A percentile compares a stretch with the other conserved stretches of the same genome.
phyloP scores from a whole-genome alignment of 2,113 vertebrate species.

The Microcebus jonahi region DNA sequence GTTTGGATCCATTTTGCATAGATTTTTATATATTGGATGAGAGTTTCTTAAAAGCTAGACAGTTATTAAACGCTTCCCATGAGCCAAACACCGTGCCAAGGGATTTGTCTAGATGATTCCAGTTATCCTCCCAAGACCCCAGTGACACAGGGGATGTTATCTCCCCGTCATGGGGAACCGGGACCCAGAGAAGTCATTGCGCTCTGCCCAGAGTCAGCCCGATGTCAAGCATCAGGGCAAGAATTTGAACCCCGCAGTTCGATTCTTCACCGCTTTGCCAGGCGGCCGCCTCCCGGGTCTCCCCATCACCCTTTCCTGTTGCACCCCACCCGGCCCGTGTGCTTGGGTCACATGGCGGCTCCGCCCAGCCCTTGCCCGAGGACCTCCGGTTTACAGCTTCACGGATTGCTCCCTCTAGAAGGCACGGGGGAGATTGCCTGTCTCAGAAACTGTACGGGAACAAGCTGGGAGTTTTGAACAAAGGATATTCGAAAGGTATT shows the following conservation, averaged over 20 bases:
- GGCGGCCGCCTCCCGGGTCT: rapidly evolving
- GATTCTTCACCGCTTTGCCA: neutral
- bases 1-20: neutral
- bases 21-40: neutral
- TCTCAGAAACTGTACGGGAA: neutral
- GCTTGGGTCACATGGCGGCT: rapidly evolving
- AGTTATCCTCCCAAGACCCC: neutral
- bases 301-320: rapidly evolving
- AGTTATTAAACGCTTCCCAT: neutral
- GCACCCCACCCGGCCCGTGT: rapidly evolving
- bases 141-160: rapidly evolving
- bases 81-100: neutral
- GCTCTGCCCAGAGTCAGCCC: neutral
- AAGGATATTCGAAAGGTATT: neutral
- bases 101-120: neutral
- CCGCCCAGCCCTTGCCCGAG: rapidly evolving
- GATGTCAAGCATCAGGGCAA: rapidly evolving
- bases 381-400: rapidly evolving
- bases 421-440: neutral
- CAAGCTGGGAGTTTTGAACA: neutral
- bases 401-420: neutral
- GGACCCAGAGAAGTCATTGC: neutral
- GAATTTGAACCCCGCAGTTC: neutral
- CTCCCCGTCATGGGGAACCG: neutral
- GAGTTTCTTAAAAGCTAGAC: neutral